Base-by-base conservation (phyloP, 2,888 invertebrate species). In the Tyria jacobaeae region DNA sequence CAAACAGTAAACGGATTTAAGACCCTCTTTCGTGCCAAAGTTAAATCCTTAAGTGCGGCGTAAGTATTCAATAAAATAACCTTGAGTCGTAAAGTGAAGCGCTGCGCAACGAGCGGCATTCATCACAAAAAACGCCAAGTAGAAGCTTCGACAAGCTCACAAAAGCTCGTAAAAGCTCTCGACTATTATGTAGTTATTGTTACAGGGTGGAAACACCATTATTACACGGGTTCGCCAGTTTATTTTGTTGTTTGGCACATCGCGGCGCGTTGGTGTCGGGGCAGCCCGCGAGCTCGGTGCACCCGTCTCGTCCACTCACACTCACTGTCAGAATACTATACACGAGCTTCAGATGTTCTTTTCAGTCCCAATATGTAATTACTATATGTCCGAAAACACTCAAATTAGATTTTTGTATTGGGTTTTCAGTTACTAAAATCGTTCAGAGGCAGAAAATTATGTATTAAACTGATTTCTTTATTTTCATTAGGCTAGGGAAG, bases 161-260 rank as follows among this genome's bases (percentile, higher is more conserved):
- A 94, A 94, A 94, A 94, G 94, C 92, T 94, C 93, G 90, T 93
- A 93, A 93, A 94, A 91, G 90, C 92, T 87, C 92, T 93, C 88
- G 83, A 92, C 92, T 94, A 93, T 93, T 93, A 92, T 91, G 93
- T 92, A 92, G 92, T 93, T 94, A 92, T 92, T 93, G 92, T 93
- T 93, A 93, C 92, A 84, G 91, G 87, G 92, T 94, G 92, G 91
- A 92, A 94, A 92, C 92, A 93, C 94, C 91, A 92, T 92, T 92
- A 94, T 94, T 92, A 94, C 90, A 87, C 85, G 84, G 83, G 84
- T 84, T 86, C 68, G 85, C 84, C 80, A 88, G 84, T 90, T 90
- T 90, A 89, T 90, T 91, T 91, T 90, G 89, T 90, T 91, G 88
- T 91, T 88, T 85, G 86, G 88, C 86, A 83, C 85, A 83, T 84